Evolutionary conservation across 1,140 invertebrate species (phyloP).

Genomic region (Theocolax elegans): DNA sequence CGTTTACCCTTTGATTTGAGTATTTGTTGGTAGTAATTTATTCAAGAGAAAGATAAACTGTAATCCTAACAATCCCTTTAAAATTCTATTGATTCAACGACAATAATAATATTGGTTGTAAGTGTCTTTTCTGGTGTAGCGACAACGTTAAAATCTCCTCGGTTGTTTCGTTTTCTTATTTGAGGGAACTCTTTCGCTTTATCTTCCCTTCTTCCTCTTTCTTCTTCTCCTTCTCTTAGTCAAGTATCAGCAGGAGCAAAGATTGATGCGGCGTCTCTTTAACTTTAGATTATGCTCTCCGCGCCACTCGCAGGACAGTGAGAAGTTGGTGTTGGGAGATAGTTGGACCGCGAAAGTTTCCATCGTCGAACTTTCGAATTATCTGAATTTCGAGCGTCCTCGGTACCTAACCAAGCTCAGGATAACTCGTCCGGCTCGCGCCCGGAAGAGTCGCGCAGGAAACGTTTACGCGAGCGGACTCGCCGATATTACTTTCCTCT

Average conservation of each 20-base stretch:
- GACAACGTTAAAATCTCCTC: no score
- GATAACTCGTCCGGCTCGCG: background rate
- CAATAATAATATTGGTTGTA: no score
- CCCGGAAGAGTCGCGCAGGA: background rate
- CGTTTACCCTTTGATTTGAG: no score
- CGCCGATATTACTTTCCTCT: conserved; percentile 24
- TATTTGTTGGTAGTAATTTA: no score
- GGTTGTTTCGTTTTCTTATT: no score
- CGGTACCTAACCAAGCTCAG: background rate
- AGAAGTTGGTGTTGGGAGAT: conserved; percentile 53
- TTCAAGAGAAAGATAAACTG: no score
- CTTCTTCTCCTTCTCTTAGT: background rate
- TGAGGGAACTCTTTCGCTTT: no score
- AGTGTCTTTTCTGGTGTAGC: no score
- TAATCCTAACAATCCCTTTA: no score
- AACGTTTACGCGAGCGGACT: conserved; percentile 19
- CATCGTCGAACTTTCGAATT: conserved; percentile 57
- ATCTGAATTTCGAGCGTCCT: conserved; percentile 54
- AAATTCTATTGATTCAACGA: no score
- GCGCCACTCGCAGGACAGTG: conserved; percentile 46
- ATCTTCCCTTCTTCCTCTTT: background rate
- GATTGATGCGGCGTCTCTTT: conserved; percentile 54
- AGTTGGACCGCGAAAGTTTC: conserved; percentile 56
- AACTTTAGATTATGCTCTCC: conserved; percentile 53
- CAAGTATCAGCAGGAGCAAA: conserved; percentile 25